These are phyloP conservation scores for Hirtodrosophila alboralis DNA, from an alignment of 2,888 invertebrate genomes.

Conservation along the genomic window DNA sequence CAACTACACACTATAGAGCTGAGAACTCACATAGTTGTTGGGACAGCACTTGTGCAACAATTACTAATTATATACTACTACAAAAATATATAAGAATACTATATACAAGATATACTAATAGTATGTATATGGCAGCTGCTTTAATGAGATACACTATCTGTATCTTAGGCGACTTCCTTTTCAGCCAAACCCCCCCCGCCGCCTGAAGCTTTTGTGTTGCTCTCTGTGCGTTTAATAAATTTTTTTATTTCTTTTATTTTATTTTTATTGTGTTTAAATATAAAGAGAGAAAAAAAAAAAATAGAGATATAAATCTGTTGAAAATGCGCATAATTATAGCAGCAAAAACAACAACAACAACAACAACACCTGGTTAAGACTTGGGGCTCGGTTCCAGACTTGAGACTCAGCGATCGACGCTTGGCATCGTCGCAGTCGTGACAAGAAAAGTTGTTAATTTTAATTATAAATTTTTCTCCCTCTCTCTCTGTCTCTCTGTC, in stretches of 20 bases:
- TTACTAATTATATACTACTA: slow-evolving; percentile 81
- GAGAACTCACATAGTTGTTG: slow-evolving; percentile 12
- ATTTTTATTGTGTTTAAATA: slow-evolving; percentile 62
- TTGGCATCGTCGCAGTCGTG: slow-evolving; percentile 60
- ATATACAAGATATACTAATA: slow-evolving; percentile 31
- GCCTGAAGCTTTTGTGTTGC: slow-evolving; percentile 1
- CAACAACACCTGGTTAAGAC: slow-evolving; percentile 50
- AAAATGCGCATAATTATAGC: slow-evolving; percentile 69
- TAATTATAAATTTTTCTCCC: slow-evolving; percentile 64
- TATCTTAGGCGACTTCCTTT: slow-evolving; percentile 41
- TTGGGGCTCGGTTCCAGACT: slow-evolving; percentile 36
- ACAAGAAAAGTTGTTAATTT: slow-evolving; percentile 80
- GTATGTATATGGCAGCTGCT: slow-evolving; percentile 40
- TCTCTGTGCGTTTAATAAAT: slow-evolving; percentile 22
- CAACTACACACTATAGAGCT: slow-evolving; percentile 1
- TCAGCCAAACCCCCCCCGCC: background rate
- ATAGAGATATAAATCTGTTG: slow-evolving; percentile 78
- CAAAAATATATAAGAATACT: no score
- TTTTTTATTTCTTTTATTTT: slow-evolving; percentile 32
- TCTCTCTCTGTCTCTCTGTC: slow-evolving; percentile 16
- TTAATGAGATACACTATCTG: slow-evolving; percentile 74
- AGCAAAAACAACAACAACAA: slow-evolving; percentile 26
- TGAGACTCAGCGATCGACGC: slow-evolving; percentile 20
- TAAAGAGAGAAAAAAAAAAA: no score
- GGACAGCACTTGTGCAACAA: slow-evolving; percentile 81